Percentiles rank a stretch among this genome's conserved stretches.
Evolutionary conservation across 2,888 invertebrate genomes (phyloP).

Genomic region (Cosmorhoe ocellata): DNA sequence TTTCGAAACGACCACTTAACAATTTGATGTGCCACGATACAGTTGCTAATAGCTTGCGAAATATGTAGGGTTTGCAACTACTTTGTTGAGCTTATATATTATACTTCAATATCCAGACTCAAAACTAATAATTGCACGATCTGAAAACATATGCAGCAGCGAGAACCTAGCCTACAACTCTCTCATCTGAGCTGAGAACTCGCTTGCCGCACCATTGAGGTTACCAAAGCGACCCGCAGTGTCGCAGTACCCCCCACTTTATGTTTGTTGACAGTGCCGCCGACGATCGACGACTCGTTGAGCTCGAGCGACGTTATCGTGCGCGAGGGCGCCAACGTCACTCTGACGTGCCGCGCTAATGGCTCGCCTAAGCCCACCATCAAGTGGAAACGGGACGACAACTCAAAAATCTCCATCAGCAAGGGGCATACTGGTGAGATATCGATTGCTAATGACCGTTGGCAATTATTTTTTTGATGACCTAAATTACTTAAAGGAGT

Average conservation of each 20-base stretch:
- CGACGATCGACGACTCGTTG: constrained; percentile 94
- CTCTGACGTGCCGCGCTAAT: constrained; percentile 93
- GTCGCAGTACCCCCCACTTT: background rate
- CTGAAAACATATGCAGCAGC: no score
- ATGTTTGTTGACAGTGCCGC: constrained; percentile 88
- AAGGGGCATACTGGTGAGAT: constrained; percentile 88
- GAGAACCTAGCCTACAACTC: no score
- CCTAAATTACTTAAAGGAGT: constrained; percentile 3
- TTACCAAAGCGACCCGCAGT: no score
- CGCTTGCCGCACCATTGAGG: no score
- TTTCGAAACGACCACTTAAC: background rate
- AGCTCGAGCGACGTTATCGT: constrained; percentile 96
- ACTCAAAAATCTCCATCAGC: constrained; percentile 92
- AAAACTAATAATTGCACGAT: no score
- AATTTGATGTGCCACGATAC: no score
- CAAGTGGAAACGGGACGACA: constrained; percentile 96
- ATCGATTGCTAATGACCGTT: constrained; percentile 37
- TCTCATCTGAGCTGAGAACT: no score
- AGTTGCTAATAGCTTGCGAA: no score
- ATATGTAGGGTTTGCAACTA: no score
- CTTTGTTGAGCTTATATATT: no score
- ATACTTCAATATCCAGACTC: no score
- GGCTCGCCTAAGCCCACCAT: constrained; percentile 94
- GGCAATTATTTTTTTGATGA: constrained; percentile 18
- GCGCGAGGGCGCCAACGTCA: constrained; percentile 94